These are phyloP conservation scores for Micromussa lordhowensis DNA, from an alignment of 92 coral and sea anemone species.

Conservation along the genomic window DNA sequence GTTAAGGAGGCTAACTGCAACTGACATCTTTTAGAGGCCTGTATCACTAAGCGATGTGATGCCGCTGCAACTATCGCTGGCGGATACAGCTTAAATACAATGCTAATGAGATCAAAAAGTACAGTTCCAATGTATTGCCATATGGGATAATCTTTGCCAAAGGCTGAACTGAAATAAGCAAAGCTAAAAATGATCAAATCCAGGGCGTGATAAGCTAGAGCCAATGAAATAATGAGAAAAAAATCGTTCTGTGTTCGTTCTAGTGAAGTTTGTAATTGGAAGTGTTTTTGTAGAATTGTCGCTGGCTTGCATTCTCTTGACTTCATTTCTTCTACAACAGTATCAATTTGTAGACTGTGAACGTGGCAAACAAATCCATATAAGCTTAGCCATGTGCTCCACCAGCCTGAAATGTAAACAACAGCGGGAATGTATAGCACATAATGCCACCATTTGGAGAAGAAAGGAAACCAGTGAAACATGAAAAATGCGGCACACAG, in stretches of 20 bases:
- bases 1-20: constrained; percentile 48
- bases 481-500: constrained; percentile 62
- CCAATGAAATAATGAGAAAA: constrained; percentile 66
- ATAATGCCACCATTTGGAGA: constrained; percentile 68
- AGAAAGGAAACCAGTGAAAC: constrained; percentile 76
- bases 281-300: constrained; percentile 51
- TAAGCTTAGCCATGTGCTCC: constrained; percentile 69
- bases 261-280: constrained; percentile 49
- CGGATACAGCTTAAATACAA: constrained; percentile 66
- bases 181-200: constrained; percentile 77
- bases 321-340: constrained; percentile 51
- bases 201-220: constrained; percentile 61
- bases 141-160: constrained; percentile 60
- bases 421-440: constrained; percentile 31
- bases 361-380: constrained; percentile 77
- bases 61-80: constrained; percentile 69
- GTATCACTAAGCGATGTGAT: constrained; percentile 63
- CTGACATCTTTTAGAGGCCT: constrained; percentile 66
- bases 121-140: constrained; percentile 72
- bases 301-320: constrained; percentile 36
- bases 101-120: constrained; percentile 57
- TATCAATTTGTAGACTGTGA: constrained; percentile 70
- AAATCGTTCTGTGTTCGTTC: constrained; percentile 73
- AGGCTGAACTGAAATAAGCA: constrained; percentile 71
- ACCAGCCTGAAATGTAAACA: constrained; percentile 69